Evolutionary conservation across 2,888 invertebrate species (phyloP).

Genomic region (Leucania comma): DNA sequence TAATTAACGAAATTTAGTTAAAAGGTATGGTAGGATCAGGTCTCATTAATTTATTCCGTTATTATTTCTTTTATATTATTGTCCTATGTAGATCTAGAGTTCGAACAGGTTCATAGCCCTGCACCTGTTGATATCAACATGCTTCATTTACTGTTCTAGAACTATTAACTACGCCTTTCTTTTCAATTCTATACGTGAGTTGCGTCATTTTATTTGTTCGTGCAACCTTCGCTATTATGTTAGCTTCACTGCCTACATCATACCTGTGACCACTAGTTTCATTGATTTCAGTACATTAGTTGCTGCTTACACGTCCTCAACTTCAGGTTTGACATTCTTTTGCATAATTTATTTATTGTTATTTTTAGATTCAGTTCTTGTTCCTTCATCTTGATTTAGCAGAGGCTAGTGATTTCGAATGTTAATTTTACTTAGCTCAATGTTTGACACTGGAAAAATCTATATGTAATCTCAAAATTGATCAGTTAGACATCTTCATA

Average conservation of each 20-base stretch:
- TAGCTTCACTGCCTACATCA: conserved; percentile 35
- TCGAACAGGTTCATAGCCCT: not conserved
- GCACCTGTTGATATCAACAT: conserved; percentile 5
- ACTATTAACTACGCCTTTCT: conserved; percentile 29
- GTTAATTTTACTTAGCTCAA: not conserved
- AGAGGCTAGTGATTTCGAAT: not conserved
- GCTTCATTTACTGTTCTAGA: conserved; percentile 9
- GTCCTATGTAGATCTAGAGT: not conserved
- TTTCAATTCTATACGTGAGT: conserved; percentile 17
- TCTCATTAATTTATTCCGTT: not conserved
- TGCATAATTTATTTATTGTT: conserved; percentile 5
- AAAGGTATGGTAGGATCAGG: too few species aligned
- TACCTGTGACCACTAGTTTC: conserved; percentile 24
- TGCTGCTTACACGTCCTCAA: conserved; percentile 32
- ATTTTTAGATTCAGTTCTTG: not conserved
- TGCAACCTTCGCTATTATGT: conserved; percentile 7
- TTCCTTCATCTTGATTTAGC: not conserved
- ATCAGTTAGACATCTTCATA: not conserved
- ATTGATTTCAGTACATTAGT: conserved; percentile 47
- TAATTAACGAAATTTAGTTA: too few species aligned
- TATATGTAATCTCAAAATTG: not conserved
- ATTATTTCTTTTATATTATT: not conserved
- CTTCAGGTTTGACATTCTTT: conserved; percentile 51
- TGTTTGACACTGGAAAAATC: not conserved
- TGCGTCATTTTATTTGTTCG: conserved; percentile 20